Evolutionary conservation across 1,140 invertebrate genomes (phyloP), one percentile per base, ranked within the genome.

Genomic region (Elymnias hypermnestra): DNA sequence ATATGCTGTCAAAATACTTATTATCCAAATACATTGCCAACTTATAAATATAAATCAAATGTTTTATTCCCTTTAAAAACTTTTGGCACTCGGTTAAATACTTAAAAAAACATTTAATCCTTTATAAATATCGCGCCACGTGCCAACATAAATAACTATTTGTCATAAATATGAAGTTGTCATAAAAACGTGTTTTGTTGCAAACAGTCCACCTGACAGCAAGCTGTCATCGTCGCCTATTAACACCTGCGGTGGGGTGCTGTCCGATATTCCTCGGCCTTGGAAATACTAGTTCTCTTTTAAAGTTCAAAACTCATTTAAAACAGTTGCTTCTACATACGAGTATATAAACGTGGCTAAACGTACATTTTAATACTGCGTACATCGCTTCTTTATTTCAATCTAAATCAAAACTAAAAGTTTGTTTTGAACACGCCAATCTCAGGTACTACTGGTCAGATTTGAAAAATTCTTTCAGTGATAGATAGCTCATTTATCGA

Each of bases 221-320:
- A 42, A 54, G 36, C 44, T 57, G 54, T 57, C 58, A 62, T 52
- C 54, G 54, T 52, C 58, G 46, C 25, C 22, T 53, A 47, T 45
- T 51, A 52, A 39, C 51, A 56, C 45, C 53, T 58, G 60, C 52
- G 51, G 15, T 35, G 28, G 28, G 22, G 10, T 41, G 26, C 14
- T 53, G 28, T 9, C 51, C 39, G 40, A 50, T 44, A 28, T 61
- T 25, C 44, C 28, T 40, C 41, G 53, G 43, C 57, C 57, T 59
- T 59, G 47, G 33, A 53, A 46, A 44, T 35, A 51, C 43, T 25
- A 38, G 47, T 41, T 39, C 31, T 37, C 22, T 36, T 19, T 14
- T 40, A 48, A 46, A 48, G 46, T 48, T 48, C 38, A 48, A 41
- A 48, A 39, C 37, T 28, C 38, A 48, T 25, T 40, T 41, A 22